Conservation (phyloP, 2,113 vertebrate species). For the Rattus norvegicus region GRCr8 NC_086021.1:107432501-107433000, state of each 20-base stretch:
- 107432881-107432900: background rate
- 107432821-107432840: background rate
- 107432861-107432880: background rate
- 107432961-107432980: background rate
- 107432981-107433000: background rate
- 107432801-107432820: background rate
- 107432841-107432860: background rate
- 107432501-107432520: constrained; percentile 2
- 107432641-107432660: background rate
- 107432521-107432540: background rate
- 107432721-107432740: constrained; percentile 1
- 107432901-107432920: background rate
- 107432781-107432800: background rate
- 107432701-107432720: background rate
- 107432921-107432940: background rate
- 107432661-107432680: background rate
- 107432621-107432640: background rate
- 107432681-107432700: background rate
- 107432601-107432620: background rate
- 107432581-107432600: background rate
- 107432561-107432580: background rate
- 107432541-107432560: background rate
- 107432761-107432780: background rate
- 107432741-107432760: background rate
- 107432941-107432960: background rate